Conservation (phyloP, 2,888 invertebrate species). For the Penaeus monodon region DNA sequence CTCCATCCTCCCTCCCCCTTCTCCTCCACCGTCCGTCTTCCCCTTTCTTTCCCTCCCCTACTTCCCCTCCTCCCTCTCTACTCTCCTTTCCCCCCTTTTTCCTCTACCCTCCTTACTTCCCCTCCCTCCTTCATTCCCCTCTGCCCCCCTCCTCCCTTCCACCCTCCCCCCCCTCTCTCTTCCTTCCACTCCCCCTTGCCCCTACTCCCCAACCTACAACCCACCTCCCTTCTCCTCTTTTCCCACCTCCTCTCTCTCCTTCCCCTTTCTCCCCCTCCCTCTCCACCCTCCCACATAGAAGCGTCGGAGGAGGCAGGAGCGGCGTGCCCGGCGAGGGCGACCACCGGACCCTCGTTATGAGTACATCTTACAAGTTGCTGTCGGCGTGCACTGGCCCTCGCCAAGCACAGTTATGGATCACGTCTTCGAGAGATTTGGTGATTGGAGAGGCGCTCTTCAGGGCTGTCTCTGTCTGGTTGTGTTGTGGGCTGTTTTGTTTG, state of each 20-base stretch:
- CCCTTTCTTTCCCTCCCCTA: too few relatives aligned
- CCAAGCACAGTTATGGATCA: constrained; percentile 89
- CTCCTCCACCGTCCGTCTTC: not conserved
- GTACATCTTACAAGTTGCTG: constrained; percentile 85
- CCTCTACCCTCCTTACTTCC: not conserved
- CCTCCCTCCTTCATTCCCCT: not conserved
- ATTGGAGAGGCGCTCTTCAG: constrained; percentile 54
- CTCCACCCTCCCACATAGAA: constrained; percentile 53
- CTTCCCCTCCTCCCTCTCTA: not conserved
- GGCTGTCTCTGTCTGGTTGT: not conserved
- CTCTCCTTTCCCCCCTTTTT: not conserved
- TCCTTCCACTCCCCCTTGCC: not conserved
- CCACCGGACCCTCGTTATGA: constrained; percentile 92
- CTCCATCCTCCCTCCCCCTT: not conserved
- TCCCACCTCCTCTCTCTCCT: not conserved
- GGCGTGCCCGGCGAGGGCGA: constrained; percentile 65
- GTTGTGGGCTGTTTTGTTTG: not conserved
- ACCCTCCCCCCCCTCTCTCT: not conserved
- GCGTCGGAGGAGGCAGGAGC: constrained; percentile 79
- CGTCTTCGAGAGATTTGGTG: constrained; percentile 91
- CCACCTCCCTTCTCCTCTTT: not conserved
- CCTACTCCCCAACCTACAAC: too few relatives aligned
- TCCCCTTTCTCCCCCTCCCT: not conserved
- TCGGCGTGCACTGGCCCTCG: constrained; percentile 71
- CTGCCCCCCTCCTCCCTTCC: not conserved